Percentiles rank a stretch among this genome's conserved stretches.
Evolutionary conservation across 2,113 vertebrate species (phyloP).

Genomic region (Sander vitreus): DNA sequence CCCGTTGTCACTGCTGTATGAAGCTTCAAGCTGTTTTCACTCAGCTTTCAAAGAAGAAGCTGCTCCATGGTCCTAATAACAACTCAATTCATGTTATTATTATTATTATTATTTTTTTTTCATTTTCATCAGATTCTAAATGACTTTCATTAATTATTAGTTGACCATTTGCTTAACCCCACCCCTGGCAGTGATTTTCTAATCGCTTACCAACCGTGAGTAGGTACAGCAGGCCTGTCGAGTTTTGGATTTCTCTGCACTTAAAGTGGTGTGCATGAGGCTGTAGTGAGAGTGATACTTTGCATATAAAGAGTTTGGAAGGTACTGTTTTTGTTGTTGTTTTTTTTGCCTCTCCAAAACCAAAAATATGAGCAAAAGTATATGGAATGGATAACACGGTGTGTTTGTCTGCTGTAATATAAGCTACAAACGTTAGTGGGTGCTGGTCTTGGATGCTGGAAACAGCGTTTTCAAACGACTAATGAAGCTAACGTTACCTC

Average conservation of each 20-base stretch:
- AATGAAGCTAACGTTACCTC: background rate
- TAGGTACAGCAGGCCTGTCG: background rate
- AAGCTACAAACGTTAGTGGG: background rate
- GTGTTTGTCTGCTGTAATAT: background rate
- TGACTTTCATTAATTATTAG: background rate
- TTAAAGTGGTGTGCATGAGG: background rate
- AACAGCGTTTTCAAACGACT: background rate
- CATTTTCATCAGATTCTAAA: background rate
- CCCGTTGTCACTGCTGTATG: conserved; percentile 49
- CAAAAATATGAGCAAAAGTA: background rate
- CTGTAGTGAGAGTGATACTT: background rate
- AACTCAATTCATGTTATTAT: background rate
- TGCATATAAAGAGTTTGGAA: background rate
- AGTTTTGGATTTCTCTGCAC: background rate
- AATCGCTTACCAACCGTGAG: background rate
- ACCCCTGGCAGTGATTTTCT: background rate
- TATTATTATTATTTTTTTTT: background rate
- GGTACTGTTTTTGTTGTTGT: too few relatives aligned
- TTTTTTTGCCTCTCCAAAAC: background rate
- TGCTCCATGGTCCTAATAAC: background rate
- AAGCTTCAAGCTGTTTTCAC: conserved; percentile 55
- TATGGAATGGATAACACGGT: background rate
- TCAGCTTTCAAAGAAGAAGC: conserved; percentile 10
- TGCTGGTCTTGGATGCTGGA: background rate
- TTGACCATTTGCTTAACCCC: background rate